Evolutionary conservation across 2,888 invertebrate genomes (phyloP), one percentile per base, ranked within the genome.

Genomic region (Pyrrhia umbra): DNA sequence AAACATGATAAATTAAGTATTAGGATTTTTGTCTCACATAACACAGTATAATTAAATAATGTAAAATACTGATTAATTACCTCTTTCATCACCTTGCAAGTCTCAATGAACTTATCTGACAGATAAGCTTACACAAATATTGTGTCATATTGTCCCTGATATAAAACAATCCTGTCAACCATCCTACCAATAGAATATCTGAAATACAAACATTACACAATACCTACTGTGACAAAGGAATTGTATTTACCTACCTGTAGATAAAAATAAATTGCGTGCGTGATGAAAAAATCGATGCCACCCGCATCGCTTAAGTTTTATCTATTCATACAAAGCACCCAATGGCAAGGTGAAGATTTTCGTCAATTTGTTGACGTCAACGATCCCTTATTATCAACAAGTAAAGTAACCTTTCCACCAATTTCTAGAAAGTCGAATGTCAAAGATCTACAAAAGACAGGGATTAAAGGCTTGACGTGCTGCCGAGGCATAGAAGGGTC

Each of bases 321-420:
- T 75, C 69, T 72, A 75, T 66, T 49, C 63, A 54, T 30, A 63
- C 51, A 37, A 56, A 64, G 25, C 13, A 34, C 42, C 46, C 79
- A 79, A 75, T 76, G 70, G 56, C 81, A 79, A 79, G 79, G 79
- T 61, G 60, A 79, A 81, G 66, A 79, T 70, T 73, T 81, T 76
- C 79, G 81, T 81, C 76, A 79, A 60, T 67, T 51, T 20, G 42
- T 61, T 80, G 63, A 72, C 80, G 82, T 81, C 77, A 77, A 46
- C n/a, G 9, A 27, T 62, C 60, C 62, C 59, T 51, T 70, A 68
- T 70, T 49, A 50, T 39, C 25, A n/a, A 34, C 2, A 23, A 34
- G 4, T 64, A 13, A 18, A 55, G 30, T 30, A 30, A 54, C 20
- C 10, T 52, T 55, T 45, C 47, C n/a, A 23, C 18, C 1, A 9